A percentile compares a stretch with the other conserved stretches of the same genome.
Evolutionary conservation across 2,888 invertebrate genomes (phyloP).

Genomic region (Paralinhomoeus sp.): DNA sequence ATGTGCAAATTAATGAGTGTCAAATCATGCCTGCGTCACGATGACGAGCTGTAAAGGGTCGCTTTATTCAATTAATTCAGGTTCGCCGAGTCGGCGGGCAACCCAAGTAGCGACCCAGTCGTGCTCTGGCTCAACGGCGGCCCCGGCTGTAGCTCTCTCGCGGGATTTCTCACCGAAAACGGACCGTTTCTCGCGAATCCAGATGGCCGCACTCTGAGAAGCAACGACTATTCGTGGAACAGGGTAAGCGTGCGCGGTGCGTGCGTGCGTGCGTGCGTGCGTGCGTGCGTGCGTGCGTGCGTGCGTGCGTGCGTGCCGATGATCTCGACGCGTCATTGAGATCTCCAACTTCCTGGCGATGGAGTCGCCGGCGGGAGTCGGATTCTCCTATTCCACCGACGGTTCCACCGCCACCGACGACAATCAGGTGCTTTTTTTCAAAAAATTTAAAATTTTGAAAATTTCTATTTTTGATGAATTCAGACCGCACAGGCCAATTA

Average conservation of each 20-base stretch:
- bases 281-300: no score
- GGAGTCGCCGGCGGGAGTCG: slow-evolving; percentile 33
- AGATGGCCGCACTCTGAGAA: slow-evolving; percentile 6
- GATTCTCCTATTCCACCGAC: slow-evolving; percentile 29
- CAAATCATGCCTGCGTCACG: no score
- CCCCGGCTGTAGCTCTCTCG: slow-evolving; percentile 31
- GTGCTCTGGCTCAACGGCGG: slow-evolving; percentile 25
- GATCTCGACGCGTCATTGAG: no score
- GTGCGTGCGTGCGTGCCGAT: no score
- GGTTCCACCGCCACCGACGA: slow-evolving; percentile 18
- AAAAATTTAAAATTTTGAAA: neutral
- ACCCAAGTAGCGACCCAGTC: slow-evolving; percentile 16
- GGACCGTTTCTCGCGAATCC: slow-evolving; percentile 27
- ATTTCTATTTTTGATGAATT: slow-evolving; percentile 1
- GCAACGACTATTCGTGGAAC: slow-evolving; percentile 11
- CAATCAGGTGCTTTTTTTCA: slow-evolving; percentile 11
- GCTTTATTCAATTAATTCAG: no score
- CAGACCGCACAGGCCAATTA: slow-evolving; percentile 30
- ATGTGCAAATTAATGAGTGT: no score
- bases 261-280: no score
- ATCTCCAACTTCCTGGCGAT: slow-evolving; percentile 31
- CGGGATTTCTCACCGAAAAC: slow-evolving; percentile 30
- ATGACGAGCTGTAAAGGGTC: no score
- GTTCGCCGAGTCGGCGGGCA: slow-evolving; percentile 21
- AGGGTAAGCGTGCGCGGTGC: no score